These are phyloP conservation scores for Oligia strigilis DNA, from an alignment of 2,888 invertebrate species.

Conservation along the genomic window DNA sequence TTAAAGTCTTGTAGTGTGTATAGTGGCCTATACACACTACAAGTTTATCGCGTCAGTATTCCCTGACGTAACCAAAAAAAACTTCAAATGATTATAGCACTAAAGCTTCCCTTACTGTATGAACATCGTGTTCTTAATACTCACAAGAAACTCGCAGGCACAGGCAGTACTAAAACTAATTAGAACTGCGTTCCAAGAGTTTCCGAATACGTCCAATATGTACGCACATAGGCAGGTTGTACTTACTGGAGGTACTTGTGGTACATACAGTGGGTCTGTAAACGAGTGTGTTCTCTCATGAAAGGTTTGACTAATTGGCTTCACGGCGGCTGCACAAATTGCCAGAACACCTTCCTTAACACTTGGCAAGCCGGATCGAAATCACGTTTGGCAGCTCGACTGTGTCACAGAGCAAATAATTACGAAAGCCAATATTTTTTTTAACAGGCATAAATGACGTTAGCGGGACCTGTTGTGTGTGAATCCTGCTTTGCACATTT, in stretches of 20 bases:
- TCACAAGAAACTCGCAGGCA: background rate
- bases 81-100: background rate
- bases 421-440: background rate
- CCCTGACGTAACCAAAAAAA: no score
- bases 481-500: background rate
- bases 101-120: background rate
- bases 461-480: background rate
- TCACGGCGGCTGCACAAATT: slow-evolving; percentile 60
- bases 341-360: slow-evolving; percentile 54
- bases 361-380: slow-evolving; percentile 49
- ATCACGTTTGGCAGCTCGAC: slow-evolving; percentile 42
- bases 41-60: no score
- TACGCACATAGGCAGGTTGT: background rate
- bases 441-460: background rate
- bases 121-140: background rate
- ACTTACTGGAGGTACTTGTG: background rate
- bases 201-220: background rate
- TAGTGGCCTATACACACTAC: no score
- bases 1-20: no score
- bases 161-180: background rate
- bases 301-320: slow-evolving; percentile 66
- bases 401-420: background rate
- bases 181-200: background rate
- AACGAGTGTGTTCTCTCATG: slow-evolving; percentile 18
- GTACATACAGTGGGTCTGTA: background rate